phyloP scores from a whole-genome alignment of 2,113 vertebrate genomes.

The Catharus minimus region DNA sequence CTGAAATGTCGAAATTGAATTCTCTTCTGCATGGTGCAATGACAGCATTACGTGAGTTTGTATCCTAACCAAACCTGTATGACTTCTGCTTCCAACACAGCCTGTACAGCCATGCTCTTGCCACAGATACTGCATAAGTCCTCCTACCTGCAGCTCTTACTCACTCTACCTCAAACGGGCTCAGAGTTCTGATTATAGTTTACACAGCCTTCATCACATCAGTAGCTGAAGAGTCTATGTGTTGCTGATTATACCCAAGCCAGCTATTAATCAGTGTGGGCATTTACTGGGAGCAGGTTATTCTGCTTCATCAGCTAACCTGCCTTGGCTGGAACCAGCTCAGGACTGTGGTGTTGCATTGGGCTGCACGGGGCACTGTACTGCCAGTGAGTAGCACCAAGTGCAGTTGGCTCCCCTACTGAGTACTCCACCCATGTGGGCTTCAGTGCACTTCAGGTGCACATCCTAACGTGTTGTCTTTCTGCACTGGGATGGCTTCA shows the following conservation, averaged over 20 bases:
- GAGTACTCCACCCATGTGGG: neutral
- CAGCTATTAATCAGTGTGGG: neutral
- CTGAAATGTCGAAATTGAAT: neutral
- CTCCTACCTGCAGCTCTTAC: neutral
- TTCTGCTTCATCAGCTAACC: neutral
- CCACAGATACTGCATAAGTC: neutral
- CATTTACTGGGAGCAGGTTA: neutral
- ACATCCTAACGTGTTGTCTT: fast-evolving
- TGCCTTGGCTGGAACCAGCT: neutral
- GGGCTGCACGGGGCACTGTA: neutral
- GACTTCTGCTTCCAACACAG: neutral
- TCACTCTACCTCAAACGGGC: neutral
- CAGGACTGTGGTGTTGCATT: fast-evolving
- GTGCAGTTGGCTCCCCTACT: neutral
- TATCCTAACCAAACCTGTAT: neutral
- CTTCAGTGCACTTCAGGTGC: neutral
- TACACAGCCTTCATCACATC: neutral
- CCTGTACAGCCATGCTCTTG: neutral
- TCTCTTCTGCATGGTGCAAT: neutral
- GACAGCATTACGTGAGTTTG: neutral
- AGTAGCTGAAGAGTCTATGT: neutral
- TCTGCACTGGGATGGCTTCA: neutral
- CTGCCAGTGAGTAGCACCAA: neutral
- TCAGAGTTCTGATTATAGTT: neutral
- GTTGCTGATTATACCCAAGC: neutral